A percentile compares a stretch with the other conserved stretches of the same genome.
These are phyloP conservation scores for Stictonetta naevosa DNA, from an alignment of 2,113 vertebrate genomes.

Conservation along the genomic window DNA sequence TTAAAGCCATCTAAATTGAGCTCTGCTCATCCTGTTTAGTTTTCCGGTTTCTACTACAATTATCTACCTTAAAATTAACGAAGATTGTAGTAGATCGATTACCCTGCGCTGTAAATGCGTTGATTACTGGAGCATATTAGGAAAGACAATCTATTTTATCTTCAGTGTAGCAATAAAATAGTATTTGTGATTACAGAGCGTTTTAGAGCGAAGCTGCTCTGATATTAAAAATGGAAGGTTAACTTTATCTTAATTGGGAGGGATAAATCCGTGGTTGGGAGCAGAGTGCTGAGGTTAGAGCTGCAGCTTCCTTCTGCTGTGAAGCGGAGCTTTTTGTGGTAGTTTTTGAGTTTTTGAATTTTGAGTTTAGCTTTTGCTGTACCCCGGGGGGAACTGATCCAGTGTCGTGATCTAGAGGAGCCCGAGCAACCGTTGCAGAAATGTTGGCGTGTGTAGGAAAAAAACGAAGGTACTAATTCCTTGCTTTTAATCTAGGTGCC, in stretches of 20 bases:
- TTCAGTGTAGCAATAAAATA: not conserved
- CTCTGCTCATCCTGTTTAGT: not conserved
- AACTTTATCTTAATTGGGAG: not conserved
- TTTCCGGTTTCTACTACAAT: not conserved
- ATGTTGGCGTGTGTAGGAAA: not conserved
- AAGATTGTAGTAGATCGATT: not conserved
- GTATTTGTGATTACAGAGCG: not conserved
- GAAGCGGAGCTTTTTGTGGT: not conserved
- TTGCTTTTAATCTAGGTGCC: conserved; percentile 83
- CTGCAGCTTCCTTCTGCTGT: not conserved
- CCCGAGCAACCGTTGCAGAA: not conserved
- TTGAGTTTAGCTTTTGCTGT: not conserved
- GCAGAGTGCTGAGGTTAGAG: not conserved
- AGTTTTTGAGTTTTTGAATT: not conserved
- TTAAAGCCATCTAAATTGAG: not conserved
- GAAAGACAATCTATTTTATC: not conserved
- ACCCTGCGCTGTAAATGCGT: not conserved
- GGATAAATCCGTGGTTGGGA: not conserved
- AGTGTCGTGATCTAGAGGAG: not conserved
- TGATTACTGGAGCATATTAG: not conserved
- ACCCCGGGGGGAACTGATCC: not conserved
- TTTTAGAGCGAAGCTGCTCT: not conserved
- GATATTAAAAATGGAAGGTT: not conserved
- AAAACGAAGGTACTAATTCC: not conserved
- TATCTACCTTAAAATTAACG: not conserved